Evolutionary conservation across 2,113 vertebrate species (phyloP).

Genomic region (Nothocercus nigrocapillus): DNA sequence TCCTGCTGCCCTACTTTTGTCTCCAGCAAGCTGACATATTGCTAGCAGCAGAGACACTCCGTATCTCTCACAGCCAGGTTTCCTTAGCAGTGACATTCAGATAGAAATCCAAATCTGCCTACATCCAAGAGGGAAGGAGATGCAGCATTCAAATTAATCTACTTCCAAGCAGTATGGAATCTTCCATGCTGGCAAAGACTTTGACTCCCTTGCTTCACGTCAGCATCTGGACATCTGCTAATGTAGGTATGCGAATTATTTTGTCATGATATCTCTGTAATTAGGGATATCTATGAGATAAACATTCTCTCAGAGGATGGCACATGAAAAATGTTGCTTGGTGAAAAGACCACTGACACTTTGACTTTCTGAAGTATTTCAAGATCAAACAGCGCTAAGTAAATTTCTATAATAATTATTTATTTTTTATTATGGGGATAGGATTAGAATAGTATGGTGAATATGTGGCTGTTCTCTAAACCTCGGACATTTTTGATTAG

Average conservation of each 20-base stretch:
- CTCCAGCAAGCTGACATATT: background rate
- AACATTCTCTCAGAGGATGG: background rate
- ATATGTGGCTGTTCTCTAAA: background rate
- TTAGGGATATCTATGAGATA: background rate
- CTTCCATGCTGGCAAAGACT: background rate
- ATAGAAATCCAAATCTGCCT: background rate
- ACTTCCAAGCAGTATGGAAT: background rate
- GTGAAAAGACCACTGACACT: background rate
- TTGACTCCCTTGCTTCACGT: background rate
- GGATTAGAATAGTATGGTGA: background rate
- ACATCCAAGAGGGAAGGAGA: background rate
- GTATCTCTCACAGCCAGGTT: background rate
- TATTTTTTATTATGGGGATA: background rate
- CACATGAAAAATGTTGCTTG: background rate
- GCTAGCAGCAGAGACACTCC: background rate
- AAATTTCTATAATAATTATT: background rate
- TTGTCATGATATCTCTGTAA: background rate
- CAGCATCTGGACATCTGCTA: background rate
- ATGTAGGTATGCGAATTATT: background rate
- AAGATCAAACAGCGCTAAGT: background rate
- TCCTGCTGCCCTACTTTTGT: background rate
- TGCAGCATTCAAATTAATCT: background rate
- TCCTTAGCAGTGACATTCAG: background rate
- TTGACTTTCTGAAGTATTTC: background rate
- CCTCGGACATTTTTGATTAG: background rate